These are phyloP conservation scores for Melikaiella ostensackeni DNA, from an alignment of 2,888 invertebrate species.

Conservation along the genomic window DNA sequence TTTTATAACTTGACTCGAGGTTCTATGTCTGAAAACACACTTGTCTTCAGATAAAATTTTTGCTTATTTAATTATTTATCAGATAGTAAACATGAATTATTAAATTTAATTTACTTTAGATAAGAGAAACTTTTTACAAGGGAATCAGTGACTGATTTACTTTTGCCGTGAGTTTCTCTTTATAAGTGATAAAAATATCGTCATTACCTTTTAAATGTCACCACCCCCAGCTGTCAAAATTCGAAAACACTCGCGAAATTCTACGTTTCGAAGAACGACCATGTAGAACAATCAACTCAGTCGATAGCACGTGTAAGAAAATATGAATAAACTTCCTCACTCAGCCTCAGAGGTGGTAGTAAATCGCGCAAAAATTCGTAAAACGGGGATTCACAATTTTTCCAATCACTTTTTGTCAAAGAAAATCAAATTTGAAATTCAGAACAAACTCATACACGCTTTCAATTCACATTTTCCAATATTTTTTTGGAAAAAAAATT, in stretches of 20 bases:
- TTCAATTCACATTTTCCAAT: no score
- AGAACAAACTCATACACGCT: background rate
- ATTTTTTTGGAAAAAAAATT: background rate
- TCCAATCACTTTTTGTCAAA: background rate
- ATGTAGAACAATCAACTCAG: background rate
- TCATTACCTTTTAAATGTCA: background rate
- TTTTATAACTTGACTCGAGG: background rate
- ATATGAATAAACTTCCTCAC: background rate
- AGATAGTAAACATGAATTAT: no score
- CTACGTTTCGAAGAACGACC: background rate
- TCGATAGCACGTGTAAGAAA: background rate
- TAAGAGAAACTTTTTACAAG: background rate
- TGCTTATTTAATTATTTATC: no score
- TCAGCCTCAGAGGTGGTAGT: background rate
- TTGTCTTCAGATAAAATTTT: background rate
- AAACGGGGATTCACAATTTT: background rate
- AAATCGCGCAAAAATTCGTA: background rate
- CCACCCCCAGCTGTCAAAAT: background rate
- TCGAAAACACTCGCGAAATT: background rate
- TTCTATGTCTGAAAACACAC: background rate
- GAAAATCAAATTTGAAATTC: background rate
- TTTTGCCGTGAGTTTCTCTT: background rate
- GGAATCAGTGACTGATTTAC: background rate
- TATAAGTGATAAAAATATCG: background rate
- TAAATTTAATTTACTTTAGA: no score